Evolutionary conservation across 2,797 vertebrate genomes (phyloP).

Genomic region (Tiaroga cobitis): DNA sequence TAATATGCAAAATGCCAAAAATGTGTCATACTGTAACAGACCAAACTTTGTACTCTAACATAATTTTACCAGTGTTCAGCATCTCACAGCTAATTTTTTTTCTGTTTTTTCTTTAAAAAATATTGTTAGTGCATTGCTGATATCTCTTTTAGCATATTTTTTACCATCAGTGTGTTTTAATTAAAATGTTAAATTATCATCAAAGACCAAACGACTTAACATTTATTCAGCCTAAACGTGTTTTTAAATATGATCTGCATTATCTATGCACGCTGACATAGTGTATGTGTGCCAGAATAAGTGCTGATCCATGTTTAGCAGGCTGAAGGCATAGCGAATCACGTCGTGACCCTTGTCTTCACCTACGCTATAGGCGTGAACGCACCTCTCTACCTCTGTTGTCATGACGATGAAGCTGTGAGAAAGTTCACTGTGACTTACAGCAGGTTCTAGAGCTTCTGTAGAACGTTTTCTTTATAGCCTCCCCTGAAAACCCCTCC

Average conservation of each 20-base stretch:
- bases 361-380: conserved; percentile 49
- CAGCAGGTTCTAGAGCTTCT: conserved; percentile 23
- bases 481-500: background rate
- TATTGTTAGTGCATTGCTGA: background rate
- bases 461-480: conserved; percentile 6
- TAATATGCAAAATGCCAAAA: background rate
- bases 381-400: conserved; percentile 34
- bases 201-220: background rate
- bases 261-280: background rate
- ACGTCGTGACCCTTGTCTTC: conserved; percentile 29
- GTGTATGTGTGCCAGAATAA: background rate
- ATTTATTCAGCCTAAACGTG: background rate
- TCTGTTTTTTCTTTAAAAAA: background rate
- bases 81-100: background rate
- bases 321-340: conserved; percentile 20
- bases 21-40: background rate
- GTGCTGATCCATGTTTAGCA: conserved; percentile 23
- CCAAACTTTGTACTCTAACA: background rate
- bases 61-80: background rate
- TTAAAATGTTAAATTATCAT: conserved; percentile 5
- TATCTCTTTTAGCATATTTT: background rate
- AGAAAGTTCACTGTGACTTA: conserved; percentile 35
- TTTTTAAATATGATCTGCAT: background rate
- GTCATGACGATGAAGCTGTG: conserved; percentile 40
- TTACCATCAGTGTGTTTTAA: background rate